phyloP scores from a whole-genome alignment of 1,140 invertebrate genomes.

The Listronotus bonariensis region DNA sequence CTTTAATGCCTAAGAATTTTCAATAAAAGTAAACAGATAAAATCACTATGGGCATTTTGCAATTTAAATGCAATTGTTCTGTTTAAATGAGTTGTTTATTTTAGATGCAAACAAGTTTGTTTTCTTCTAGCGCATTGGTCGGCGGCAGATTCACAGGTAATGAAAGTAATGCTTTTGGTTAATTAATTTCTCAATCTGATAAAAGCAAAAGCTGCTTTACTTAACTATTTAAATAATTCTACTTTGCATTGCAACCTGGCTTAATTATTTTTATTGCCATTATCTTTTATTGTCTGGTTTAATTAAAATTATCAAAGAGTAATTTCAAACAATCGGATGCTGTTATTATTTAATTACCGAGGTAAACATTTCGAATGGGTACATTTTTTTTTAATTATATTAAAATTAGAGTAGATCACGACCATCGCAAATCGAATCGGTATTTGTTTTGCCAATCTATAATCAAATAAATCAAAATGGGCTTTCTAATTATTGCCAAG shows the following conservation, averaged over 20 bases:
- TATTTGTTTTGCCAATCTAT: too few relatives aligned
- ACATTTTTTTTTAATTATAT: too few relatives aligned
- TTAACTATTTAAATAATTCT: neutral
- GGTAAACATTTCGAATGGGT: too few relatives aligned
- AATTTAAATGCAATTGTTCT: conserved; percentile 29
- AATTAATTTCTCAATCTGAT: conserved; percentile 26
- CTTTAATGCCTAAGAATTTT: conserved; percentile 13
- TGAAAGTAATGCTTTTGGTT: conserved; percentile 16
- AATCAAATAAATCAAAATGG: too few relatives aligned
- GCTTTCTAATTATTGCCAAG: too few relatives aligned
- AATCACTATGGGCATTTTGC: conserved; percentile 14
- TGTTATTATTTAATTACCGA: too few relatives aligned
- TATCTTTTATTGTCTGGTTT: neutral
- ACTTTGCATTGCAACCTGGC: conserved; percentile 2
- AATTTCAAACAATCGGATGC: too few relatives aligned
- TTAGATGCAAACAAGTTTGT: conserved; percentile 16
- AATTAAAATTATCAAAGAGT: neutral
- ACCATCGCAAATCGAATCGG: too few relatives aligned
- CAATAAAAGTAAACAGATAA: conserved; percentile 25
- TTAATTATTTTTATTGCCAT: conserved; percentile 11
- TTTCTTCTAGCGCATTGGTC: conserved; percentile 8
- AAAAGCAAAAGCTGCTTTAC: neutral
- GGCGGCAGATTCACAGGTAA: conserved; percentile 14
- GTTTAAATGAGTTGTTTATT: conserved; percentile 8
- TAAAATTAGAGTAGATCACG: too few relatives aligned